These are phyloP conservation scores for Dyspetes luteomarginatus DNA, from an alignment of 2,888 invertebrate species.

Conservation along the genomic window DNA sequence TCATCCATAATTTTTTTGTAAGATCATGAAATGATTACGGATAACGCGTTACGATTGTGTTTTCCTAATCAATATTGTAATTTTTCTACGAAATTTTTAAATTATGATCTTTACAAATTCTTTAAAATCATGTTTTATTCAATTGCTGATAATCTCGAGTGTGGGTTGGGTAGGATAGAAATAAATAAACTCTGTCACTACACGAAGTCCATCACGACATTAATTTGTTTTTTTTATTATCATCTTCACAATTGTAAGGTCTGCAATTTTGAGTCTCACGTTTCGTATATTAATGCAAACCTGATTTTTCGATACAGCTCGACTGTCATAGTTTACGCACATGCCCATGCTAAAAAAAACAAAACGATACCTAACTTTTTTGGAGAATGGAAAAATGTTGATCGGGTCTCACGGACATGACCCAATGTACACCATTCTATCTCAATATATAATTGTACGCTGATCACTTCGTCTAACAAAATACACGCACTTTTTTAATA, in stretches of 20 bases:
- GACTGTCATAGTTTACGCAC: conserved; percentile 13
- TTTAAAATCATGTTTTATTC: too few relatives aligned
- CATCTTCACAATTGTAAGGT: conserved; percentile 52
- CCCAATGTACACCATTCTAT: not conserved
- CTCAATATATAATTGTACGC: conserved; percentile 45
- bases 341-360: not conserved
- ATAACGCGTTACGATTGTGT: too few relatives aligned
- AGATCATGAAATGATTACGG: too few relatives aligned
- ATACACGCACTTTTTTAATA: conserved; percentile 43
- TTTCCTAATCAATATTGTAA: too few relatives aligned
- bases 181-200: not conserved
- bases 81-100: too few relatives aligned
- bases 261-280: not conserved
- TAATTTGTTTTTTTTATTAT: conserved; percentile 51
- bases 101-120: too few relatives aligned
- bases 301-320: not conserved
- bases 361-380: not conserved
- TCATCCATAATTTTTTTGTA: too few relatives aligned
- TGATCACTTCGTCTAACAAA: conserved; percentile 55
- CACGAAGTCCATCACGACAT: conserved; percentile 41
- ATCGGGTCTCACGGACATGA: not conserved
- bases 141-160: not conserved
- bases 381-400: not conserved
- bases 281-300: not conserved
- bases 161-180: not conserved